Evolutionary conservation across 2,888 invertebrate genomes (phyloP), one percentile per base, ranked within the genome.

Genomic region (Timema podura): DNA sequence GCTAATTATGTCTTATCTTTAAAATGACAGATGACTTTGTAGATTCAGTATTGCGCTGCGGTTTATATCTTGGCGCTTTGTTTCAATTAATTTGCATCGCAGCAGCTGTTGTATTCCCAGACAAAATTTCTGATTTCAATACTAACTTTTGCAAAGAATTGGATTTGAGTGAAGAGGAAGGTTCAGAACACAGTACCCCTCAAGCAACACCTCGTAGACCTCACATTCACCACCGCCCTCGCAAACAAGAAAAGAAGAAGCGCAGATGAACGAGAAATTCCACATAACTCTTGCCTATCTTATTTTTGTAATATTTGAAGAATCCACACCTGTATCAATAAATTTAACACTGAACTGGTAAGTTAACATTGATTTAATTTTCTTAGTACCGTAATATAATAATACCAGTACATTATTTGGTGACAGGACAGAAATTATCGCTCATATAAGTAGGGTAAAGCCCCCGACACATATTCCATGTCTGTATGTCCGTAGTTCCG

Each of bases 71-170:
- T 51, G 94, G 93, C 6, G 95, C 95, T 15, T 85, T 92, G n/a
- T 95, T 95, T 78, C 95, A 95, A 82, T 81, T 95, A 70, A 82
- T 91, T 44, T 95, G 95, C 78, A 85, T 96, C 73, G 85, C 91
- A 67, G 92, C 94, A 30, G 93, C 94, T 75, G 88, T 95, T 65
- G 87, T 92, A 71, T 85, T 92, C 72, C 89, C 89, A n/a, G 88
- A 89, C 75, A 86, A 85, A 76, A 84, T 86, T 74, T 84, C 85
- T 54, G 87, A 87, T 74, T 80, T 79, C 76, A 79, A 78, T 72
- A 78, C 80, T 16, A 85, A 83, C 77, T 67, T 68, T 57, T 57
- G 68, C 45, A 70, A 74, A 72, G 74, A 87, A 86, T 83, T 84
- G 80, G 87, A 88, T n/a, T 88, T 89, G 69, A 90, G 89, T 75